phyloP scores from a whole-genome alignment of 2,888 invertebrate species.

The Phorcus lineatus region DNA sequence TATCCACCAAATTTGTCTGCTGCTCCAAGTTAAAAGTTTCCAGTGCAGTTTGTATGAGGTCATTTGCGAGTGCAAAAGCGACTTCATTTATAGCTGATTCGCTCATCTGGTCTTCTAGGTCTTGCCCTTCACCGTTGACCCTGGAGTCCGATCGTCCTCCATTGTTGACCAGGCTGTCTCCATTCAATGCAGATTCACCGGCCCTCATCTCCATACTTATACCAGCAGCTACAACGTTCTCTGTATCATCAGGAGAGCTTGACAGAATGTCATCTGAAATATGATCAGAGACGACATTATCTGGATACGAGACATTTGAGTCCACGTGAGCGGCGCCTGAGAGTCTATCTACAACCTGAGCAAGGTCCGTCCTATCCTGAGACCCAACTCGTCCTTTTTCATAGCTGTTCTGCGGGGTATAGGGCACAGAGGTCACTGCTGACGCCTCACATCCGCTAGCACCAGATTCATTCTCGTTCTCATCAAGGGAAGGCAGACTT shows the following conservation, averaged over 20 bases:
- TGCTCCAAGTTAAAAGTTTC: slow-evolving; percentile 49
- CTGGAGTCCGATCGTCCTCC: background rate
- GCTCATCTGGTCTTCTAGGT: slow-evolving; percentile 28
- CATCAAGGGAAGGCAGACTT: slow-evolving; percentile 30
- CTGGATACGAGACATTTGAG: background rate
- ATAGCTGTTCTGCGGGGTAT: slow-evolving; percentile 75
- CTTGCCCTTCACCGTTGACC: slow-evolving; percentile 30
- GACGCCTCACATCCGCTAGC: slow-evolving; percentile 28
- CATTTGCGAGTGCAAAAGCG: slow-evolving; percentile 55
- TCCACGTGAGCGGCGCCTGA: background rate
- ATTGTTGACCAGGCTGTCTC: background rate
- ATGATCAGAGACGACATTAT: slow-evolving; percentile 14
- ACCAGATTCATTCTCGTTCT: slow-evolving; percentile 9
- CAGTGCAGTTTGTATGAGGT: slow-evolving; percentile 64
- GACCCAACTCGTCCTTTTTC: slow-evolving; percentile 52
- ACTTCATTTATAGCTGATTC: slow-evolving; percentile 50
- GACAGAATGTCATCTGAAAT: slow-evolving; percentile 14
- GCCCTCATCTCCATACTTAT: background rate
- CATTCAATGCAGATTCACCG: background rate
- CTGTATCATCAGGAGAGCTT: background rate
- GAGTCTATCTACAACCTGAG: background rate
- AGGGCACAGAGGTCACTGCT: slow-evolving; percentile 59
- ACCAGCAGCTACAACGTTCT: background rate
- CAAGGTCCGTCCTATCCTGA: background rate
- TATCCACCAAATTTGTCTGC: background rate